Conservation (phyloP, 2,888 invertebrate species). For the Polydrusus pterygomalis region DNA sequence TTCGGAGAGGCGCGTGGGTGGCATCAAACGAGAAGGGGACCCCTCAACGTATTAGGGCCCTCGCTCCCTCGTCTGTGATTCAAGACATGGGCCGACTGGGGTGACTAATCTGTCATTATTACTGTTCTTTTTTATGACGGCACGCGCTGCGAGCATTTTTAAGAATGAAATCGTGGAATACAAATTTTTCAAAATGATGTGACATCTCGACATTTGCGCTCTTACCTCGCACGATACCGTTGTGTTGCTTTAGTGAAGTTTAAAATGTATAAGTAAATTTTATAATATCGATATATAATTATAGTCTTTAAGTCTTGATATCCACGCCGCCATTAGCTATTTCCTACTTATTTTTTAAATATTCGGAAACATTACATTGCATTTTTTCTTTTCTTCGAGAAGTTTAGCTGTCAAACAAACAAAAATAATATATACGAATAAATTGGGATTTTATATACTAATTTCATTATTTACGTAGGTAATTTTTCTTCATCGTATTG, state of each 20-base stretch:
- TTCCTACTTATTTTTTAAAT: too few species aligned
- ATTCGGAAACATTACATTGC: too few species aligned
- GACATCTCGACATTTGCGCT: conserved; percentile 4
- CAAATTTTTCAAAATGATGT: conserved; percentile 34
- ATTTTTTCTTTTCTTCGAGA: too few species aligned
- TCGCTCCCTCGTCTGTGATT: conserved; percentile 52
- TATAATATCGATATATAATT: too few species aligned
- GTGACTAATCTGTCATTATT: conserved; percentile 56
- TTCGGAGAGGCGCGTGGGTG: conserved; percentile 55
- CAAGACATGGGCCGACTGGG: conserved; percentile 54
- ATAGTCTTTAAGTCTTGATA: too few species aligned
- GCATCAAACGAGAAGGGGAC: conserved; percentile 50
- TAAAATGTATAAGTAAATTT: too few species aligned
- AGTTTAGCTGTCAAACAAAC: too few species aligned
- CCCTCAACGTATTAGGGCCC: conserved; percentile 44
- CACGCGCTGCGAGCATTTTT: conserved; percentile 49
- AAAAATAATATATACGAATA: too few species aligned
- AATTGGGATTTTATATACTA: too few species aligned
- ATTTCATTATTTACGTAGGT: too few species aligned
- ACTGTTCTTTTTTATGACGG: conserved; percentile 49
- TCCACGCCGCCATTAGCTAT: too few species aligned
- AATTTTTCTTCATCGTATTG: too few species aligned
- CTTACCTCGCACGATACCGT: neutral
- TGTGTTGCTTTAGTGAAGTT: neutral
- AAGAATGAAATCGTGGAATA: conserved; percentile 31